A percentile compares a stretch with the other conserved stretches of the same genome.
phyloP scores from a whole-genome alignment of 2,113 vertebrate species.

The Cnemophilus loriae region DNA sequence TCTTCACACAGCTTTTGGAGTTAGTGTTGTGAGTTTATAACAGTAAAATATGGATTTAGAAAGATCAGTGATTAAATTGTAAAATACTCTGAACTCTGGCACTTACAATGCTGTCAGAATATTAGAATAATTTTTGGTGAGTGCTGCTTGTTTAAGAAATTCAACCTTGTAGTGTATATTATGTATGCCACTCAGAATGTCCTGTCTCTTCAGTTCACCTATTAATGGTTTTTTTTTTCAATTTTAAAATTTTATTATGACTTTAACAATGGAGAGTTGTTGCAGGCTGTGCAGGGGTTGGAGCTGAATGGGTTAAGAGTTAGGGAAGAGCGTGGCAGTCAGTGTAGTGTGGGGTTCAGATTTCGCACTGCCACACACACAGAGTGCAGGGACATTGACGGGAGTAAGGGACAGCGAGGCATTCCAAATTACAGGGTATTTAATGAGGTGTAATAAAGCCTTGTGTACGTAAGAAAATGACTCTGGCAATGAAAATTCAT shows the following conservation, averaged over 20 bases:
- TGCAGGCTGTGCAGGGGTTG: not conserved
- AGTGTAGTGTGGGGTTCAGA: not conserved
- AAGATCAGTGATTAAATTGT: conserved; percentile 41
- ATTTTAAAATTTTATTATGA: not conserved
- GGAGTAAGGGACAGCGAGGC: not conserved
- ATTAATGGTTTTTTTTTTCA: not conserved
- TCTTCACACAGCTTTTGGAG: not conserved
- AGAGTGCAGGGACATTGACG: not conserved
- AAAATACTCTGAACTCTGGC: conserved; percentile 29
- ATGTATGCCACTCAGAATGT: conserved; percentile 7
- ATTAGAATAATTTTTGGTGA: not conserved
- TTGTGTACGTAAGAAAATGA: not conserved
- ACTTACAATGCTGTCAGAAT: not conserved
- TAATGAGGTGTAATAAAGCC: not conserved
- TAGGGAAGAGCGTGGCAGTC: not conserved
- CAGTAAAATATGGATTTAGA: conserved; percentile 13
- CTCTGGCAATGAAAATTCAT: not conserved
- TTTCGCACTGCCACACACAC: not conserved
- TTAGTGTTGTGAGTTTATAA: not conserved
- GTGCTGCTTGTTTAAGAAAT: not conserved
- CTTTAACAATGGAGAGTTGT: not conserved
- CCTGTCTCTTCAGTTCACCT: not conserved
- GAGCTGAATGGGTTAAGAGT: not conserved
- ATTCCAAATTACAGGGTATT: not conserved
- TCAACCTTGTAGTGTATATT: not conserved